Conservation (phyloP, 2,113 vertebrate species). For the Apodemus sylvaticus region DNA sequence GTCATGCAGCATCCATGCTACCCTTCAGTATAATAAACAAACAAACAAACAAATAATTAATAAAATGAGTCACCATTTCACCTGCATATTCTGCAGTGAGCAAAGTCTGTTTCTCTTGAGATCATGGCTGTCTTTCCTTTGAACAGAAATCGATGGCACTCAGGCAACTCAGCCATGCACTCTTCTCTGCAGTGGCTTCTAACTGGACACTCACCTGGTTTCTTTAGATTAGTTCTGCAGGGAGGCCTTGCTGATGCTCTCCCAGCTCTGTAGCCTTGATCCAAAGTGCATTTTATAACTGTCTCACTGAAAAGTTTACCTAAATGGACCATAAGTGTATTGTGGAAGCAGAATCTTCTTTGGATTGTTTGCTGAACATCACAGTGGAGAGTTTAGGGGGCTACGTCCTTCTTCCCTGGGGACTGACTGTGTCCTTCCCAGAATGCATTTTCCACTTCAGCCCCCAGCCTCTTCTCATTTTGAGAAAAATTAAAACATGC, state of each 20-base stretch:
- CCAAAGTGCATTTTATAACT: neutral
- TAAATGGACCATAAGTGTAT: neutral
- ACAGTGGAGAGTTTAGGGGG: neutral
- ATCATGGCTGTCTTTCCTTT: neutral
- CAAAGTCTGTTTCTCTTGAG: neutral
- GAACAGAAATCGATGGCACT: conserved; percentile 15
- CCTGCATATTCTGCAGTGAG: neutral
- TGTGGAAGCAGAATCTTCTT: neutral
- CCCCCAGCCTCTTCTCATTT: neutral
- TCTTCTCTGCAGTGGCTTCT: neutral
- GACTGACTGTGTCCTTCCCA: neutral
- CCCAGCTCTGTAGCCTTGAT: neutral
- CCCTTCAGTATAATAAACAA: neutral
- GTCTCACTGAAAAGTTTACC: conserved; percentile 31
- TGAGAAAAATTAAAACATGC: neutral
- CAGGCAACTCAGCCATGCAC: neutral
- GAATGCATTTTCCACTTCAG: neutral
- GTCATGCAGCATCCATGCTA: no score
- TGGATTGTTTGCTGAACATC: neutral
- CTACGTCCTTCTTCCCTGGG: no score
- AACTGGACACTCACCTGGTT: neutral
- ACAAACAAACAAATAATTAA: neutral
- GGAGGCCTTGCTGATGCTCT: neutral
- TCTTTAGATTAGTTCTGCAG: conserved; percentile 11
- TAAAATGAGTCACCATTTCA: neutral